Evolutionary conservation across 2,113 vertebrate genomes (phyloP), one percentile per base, ranked within the genome.

Genomic region (Octodon degus): DNA sequence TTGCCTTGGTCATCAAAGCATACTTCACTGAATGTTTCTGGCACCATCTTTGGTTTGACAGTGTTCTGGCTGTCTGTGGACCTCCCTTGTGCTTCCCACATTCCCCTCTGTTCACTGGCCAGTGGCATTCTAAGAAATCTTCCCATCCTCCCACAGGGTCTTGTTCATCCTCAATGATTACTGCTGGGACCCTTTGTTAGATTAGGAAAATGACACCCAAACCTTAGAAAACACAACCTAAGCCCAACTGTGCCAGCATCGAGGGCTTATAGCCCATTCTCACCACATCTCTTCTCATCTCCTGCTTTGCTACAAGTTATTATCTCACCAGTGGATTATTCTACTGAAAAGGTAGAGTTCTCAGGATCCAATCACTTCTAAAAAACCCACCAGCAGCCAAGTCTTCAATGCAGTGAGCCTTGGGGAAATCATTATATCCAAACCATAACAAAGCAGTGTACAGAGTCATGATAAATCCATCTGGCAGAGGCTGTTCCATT

Each of bases 401-500:
- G 77, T 22, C 50, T 80, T 55, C 47, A 80, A 55, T 19, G 55
- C 47, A 34, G 32, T 55, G 77, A 80, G 17, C 77, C 76, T 22
- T 79, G 43, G 43, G 76, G 43, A 80, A 53, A 80, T n/a, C 47
- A 32, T 53, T 11, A 34, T 2, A 80, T 34, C 50, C 50, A 20
- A 34, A 53, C 50, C 77, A 55, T 22, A 34, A 80, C 17, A 34
- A 34, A 80, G 50, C 63, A 30, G 32, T 37, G 34, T 62, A 40
- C 16, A 67, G 72, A 97, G 55, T 89, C 50, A 89, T 65, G 13
- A 93, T 47, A 82, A 60, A 80, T 82, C n/a, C 65, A 89, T 60
- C 63, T 76, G 67, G 81, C 43, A 81, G 72, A 91, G 91, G 53
- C 7, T 34, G 76, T 93, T 95, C 94, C 47, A 43, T 84, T 63